Base-by-base conservation (phyloP, 2,797 vertebrate genomes). In the Linurgus olivaceus region DNA sequence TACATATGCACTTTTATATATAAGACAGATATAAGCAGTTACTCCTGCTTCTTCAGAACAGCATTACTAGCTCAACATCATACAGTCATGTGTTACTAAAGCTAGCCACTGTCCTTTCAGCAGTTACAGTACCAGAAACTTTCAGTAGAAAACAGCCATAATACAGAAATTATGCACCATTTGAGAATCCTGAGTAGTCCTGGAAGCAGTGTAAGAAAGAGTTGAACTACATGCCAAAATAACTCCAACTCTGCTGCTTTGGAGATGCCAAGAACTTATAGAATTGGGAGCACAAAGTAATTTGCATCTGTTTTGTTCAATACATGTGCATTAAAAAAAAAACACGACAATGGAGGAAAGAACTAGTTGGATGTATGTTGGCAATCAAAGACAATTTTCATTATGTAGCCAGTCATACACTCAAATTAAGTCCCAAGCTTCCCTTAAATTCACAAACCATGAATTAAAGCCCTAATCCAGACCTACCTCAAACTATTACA, bases 1-100 rank as follows among this genome's bases (percentile, higher is more conserved):
- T 5, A 37, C 1, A 1, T 3, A 54, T 0, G 7, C 17, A 45
- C 29, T 71, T 70, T 62, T 31, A 74, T 2, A 2, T 17, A 1
- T 28, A 42, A 70, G 14, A 40, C 1, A 67, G 24, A 23, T 17
- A 33, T 0, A 71, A 75, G 33, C 37, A 68, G 35, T 25, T 47
- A 58, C 10, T 63, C 14, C 33, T 62, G 62, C 48, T 82, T 88
- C 59, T 66, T 85, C 44, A 58, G 20, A 91, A 77, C 33, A 67
- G 19, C 3, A 29, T 31, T 3, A 79, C n/a, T 55, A 91, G 33
- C 68, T 76, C 59, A 48, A 21, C 23, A 37, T n/a, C 26, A 68
- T 4, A 52, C 4, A 50, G 31, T 33, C 29, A 48, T 19, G 38
- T 3, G 24, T 1, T 6, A 52, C 35, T 61, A 62, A 58, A 70